These are phyloP conservation scores for Prinia subflava DNA, from an alignment of 2,113 vertebrate genomes.

Conservation along the genomic window DNA sequence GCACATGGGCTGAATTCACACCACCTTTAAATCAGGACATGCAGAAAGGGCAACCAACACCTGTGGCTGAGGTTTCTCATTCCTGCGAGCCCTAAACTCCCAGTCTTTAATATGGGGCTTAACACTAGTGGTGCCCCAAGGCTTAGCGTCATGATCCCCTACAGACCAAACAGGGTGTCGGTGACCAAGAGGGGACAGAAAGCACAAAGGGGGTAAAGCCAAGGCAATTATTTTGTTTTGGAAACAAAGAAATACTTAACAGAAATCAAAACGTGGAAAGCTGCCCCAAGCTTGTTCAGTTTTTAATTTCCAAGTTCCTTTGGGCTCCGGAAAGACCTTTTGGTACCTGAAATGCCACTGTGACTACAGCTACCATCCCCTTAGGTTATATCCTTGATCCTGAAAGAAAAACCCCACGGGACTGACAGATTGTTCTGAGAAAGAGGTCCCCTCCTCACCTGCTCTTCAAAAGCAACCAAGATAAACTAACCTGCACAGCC, in stretches of 20 bases:
- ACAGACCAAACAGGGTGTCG: background rate
- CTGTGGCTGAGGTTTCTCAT: background rate
- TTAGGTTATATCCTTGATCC: background rate
- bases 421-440: background rate
- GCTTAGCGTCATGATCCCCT: background rate
- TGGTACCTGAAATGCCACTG: background rate
- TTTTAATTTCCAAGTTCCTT: background rate
- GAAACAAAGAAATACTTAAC: background rate
- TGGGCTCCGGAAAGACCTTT: background rate
- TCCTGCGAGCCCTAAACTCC: background rate
- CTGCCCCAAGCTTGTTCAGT: background rate
- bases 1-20: background rate
- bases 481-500: background rate
- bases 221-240: background rate
- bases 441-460: background rate
- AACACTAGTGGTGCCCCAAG: background rate
- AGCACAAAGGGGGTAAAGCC: background rate
- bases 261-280: background rate
- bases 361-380: background rate
- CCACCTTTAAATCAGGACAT: background rate
- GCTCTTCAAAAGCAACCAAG: background rate
- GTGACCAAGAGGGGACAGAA: background rate
- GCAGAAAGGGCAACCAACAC: background rate
- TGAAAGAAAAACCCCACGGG: background rate
- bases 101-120: background rate